A percentile compares a stretch with the other conserved stretches of the same genome.
Conservation (phyloP, 1,140 invertebrate species). For the Trigoniulus corallinus region DNA sequence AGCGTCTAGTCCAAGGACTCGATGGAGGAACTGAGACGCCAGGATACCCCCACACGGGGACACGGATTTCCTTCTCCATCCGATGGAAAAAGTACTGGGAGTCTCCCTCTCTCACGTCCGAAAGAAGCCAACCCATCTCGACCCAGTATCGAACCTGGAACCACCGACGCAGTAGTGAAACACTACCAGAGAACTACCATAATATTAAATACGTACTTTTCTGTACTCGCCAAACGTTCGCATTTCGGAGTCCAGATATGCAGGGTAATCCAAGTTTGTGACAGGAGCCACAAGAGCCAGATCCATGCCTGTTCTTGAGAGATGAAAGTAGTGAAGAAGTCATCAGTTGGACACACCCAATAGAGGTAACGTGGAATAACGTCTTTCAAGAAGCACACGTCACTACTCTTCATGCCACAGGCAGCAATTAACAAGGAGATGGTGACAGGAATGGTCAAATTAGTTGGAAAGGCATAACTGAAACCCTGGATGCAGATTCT, state of each 20-base stretch:
- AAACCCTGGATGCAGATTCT: slow-evolving; percentile 93
- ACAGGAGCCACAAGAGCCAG: slow-evolving; percentile 83
- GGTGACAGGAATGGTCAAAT: slow-evolving; percentile 72
- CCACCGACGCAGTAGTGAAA: too few relatives aligned
- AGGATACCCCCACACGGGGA: too few relatives aligned
- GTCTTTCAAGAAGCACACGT: slow-evolving; percentile 55
- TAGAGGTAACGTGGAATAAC: slow-evolving; percentile 75
- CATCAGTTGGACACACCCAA: slow-evolving; percentile 60
- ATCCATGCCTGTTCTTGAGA: slow-evolving; percentile 75
- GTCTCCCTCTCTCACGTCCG: too few relatives aligned
- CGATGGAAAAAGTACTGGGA: too few relatives aligned
- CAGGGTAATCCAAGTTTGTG: slow-evolving; percentile 86
- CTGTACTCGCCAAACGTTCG: slow-evolving; percentile 85
- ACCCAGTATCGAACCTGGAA: too few relatives aligned
- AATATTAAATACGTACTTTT: slow-evolving; percentile 52
- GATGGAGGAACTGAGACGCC: too few relatives aligned
- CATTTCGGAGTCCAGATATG: slow-evolving; percentile 96
- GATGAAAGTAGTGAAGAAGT: slow-evolving; percentile 67
- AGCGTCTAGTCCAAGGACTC: too few relatives aligned
- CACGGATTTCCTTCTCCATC: too few relatives aligned
- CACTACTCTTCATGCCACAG: slow-evolving; percentile 65
- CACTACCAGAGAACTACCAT: too few relatives aligned
- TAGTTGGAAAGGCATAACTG: slow-evolving; percentile 88
- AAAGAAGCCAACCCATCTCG: too few relatives aligned
- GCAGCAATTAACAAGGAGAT: slow-evolving; percentile 75